Base-by-base conservation (phyloP, 2,797 vertebrate species). In the Huso huso region DNA sequence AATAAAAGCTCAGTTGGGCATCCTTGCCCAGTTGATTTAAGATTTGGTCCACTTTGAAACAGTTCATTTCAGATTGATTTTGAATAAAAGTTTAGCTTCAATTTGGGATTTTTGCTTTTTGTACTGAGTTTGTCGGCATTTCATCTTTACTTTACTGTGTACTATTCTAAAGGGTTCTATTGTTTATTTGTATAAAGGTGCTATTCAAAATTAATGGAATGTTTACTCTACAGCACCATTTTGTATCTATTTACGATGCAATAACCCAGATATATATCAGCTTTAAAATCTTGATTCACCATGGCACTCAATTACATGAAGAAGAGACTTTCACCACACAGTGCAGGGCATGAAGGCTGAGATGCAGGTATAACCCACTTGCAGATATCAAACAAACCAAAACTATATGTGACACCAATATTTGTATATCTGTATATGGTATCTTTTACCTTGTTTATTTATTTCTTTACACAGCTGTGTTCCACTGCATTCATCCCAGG, bases 231-330 rank as follows among this genome's bases (percentile, higher is more conserved):
- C 2, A 55, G 71, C 67, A 64, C 65, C 57, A 69, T 71, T 69
- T 52, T 62, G 62, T 63, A 63, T 65, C 68, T 67, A 66, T 73
- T 71, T 59, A 65, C 55, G 15, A 18, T 60, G n/a, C 57, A 63
- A 66, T 69, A 64, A 5, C 52, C 1, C 6, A 58, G 55, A 61
- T 64, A 66, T 77, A 72, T 66, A 66, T 65, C 66, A 52, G 62
- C n/a, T 60, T 53, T 65, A 62, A 48, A 72, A 69, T 72, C 69
- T 70, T 70, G 64, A 76, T 62, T 73, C 63, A 69, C 70, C 68
- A 66, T 53, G 50, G 64, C 62, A 61, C 70, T 70, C 68, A 50
- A 70, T 75, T 71, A 71, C 55, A 69, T 58, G 65, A 61, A 57
- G 8, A 50, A 68, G 61, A 59, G 52, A 52, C 37, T 12, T 23